A percentile compares a stretch with the other conserved stretches of the same genome.
Conservation (phyloP, 2,113 vertebrate genomes). For the Sciurus niger region DNA sequence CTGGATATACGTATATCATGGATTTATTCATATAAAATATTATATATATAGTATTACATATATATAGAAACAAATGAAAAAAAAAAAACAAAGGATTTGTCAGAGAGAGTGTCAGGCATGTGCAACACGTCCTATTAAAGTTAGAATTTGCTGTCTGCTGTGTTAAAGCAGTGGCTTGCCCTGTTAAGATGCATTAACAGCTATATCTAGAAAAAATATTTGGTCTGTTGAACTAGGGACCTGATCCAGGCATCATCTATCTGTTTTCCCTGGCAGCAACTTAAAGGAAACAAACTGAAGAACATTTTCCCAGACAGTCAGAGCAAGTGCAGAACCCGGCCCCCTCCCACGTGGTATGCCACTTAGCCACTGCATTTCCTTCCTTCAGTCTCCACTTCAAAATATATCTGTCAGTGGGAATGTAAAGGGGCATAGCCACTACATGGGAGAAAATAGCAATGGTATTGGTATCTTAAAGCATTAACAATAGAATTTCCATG, state of each 20-base stretch:
- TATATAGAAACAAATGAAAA: background rate
- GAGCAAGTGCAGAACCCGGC: constrained; percentile 27
- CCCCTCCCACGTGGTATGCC: background rate
- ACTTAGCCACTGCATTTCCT: background rate
- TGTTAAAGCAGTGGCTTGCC: constrained; percentile 1
- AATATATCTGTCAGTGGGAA: background rate
- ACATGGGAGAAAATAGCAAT: background rate
- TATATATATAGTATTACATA: background rate
- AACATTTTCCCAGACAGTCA: constrained; percentile 12
- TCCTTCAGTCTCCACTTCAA: background rate
- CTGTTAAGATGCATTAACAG: constrained; percentile 44
- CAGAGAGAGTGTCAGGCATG: background rate
- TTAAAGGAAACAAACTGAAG: constrained; percentile 62
- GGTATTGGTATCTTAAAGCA: background rate
- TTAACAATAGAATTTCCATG: background rate
- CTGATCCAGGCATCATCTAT: background rate
- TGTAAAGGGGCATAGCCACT: background rate
- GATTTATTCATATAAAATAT: background rate
- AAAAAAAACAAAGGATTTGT: background rate
- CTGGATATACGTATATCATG: background rate
- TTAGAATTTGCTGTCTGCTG: constrained; percentile 31
- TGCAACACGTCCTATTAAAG: background rate
- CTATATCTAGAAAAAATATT: constrained; percentile 55
- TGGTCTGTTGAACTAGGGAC: constrained; percentile 2
- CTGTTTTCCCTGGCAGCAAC: constrained; percentile 33